Evolutionary conservation across 2,888 invertebrate genomes (phyloP).

Genomic region (Drosophila meridionalis): DNA sequence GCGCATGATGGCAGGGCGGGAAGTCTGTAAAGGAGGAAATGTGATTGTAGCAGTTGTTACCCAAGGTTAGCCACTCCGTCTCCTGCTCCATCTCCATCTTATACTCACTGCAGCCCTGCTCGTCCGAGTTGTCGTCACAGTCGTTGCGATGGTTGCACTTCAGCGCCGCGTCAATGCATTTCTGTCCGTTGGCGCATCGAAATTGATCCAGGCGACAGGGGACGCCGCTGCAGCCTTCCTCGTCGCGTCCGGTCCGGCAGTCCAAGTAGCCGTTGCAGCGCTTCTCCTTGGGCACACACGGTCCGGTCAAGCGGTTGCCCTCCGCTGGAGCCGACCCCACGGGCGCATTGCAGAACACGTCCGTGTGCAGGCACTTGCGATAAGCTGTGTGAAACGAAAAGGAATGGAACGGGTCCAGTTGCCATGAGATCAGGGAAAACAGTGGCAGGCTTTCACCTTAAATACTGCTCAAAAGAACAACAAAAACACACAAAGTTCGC

Average conservation of each 20-base stretch:
- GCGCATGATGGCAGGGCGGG: constrained; percentile 94
- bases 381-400: constrained; percentile 88
- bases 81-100: not conserved
- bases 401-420: not conserved
- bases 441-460: constrained; percentile 17
- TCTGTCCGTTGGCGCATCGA: constrained; percentile 91
- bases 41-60: not conserved
- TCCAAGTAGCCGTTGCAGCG: constrained; percentile 96
- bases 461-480: constrained; percentile 12
- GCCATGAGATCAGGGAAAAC: not conserved
- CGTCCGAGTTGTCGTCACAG: constrained; percentile 96
- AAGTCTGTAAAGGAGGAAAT: constrained; percentile 88
- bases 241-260: constrained; percentile 93
- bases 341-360: constrained; percentile 93
- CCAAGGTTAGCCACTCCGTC: constrained; percentile 5
- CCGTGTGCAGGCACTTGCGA: constrained; percentile 93
- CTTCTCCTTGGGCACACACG: constrained; percentile 95
- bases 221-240: constrained; percentile 90
- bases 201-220: constrained; percentile 94
- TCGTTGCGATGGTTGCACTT: constrained; percentile 96
- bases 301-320: constrained; percentile 87
- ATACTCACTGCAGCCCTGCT: constrained; percentile 93
- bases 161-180: constrained; percentile 91
- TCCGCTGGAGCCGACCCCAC: constrained; percentile 86
- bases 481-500: constrained; percentile 4